Base-by-base conservation (phyloP, 2,797 vertebrate genomes). In the Crax fasciolata region DNA sequence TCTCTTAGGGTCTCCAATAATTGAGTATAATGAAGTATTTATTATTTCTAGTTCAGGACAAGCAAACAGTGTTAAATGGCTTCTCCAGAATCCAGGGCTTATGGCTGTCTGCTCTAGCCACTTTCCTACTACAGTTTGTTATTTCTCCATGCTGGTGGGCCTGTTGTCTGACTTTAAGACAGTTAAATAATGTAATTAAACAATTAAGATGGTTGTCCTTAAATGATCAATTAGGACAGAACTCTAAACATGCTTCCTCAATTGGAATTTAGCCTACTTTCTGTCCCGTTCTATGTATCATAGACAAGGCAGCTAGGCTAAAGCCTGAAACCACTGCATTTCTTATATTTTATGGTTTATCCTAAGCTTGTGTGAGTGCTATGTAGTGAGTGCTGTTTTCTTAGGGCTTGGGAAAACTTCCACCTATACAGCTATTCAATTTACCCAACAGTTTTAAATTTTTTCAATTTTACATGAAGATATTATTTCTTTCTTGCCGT, bases 121-220 rank as follows among this genome's bases (percentile, higher is more conserved):
- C 80, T 93, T 82, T 94, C 49, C 82, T 87, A 75, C 93, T 93
- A 95, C 43, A 94, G 96, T 97, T 97, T 97, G 96, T 97, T 97
- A 95, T 97, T 96, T 32, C 93, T 97, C 90, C 87, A 95, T 96
- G 94, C 89, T 92, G 96, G 94, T 96, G 95, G 96, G 96, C 94
- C 93, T 89, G 82, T 84, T 92, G 95, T 88, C 85, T 96, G 90
- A 92, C 73, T 94, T 85, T 63, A 95, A 92, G 75, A 91, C 76
- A 93, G 95, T 94, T 94, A 94, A 96, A 96, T 96, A 96, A 96
- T 74, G 73, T 91, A 96, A 97, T 97, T 94, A 95, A 96, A 94
- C 91, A 95, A 96, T 94, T 97, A 96, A 79, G 74, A 95, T 90
- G 83, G 95, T 95, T 96, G 77, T 90, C 71, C 84, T 93, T 94